Conservation (phyloP, 2,797 vertebrate genomes). For the Dicrostonyx torquatus region DNA sequence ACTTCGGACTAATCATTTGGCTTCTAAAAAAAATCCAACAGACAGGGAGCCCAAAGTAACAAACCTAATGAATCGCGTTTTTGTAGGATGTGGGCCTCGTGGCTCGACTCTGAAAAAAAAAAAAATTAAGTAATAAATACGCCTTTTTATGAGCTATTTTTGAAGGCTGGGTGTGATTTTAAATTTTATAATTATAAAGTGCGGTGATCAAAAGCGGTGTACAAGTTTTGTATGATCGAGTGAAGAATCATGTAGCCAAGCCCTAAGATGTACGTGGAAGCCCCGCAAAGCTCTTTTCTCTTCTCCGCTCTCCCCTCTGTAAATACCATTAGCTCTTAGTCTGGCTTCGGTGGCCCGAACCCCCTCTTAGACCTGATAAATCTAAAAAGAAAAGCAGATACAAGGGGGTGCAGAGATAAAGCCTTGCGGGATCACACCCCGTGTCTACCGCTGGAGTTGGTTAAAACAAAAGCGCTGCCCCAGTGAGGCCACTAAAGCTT, state of each 20-base stretch:
- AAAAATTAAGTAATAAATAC: neutral
- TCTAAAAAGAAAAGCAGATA: neutral
- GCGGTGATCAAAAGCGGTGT: neutral
- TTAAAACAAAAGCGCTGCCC: conserved; percentile 42
- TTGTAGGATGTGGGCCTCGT: conserved; percentile 26
- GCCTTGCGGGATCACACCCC: neutral
- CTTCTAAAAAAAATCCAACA: conserved; percentile 23
- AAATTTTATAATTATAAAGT: conserved; percentile 12
- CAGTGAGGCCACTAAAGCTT: neutral
- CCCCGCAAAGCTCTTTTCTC: neutral
- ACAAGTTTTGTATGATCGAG: neutral
- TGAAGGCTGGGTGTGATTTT: neutral
- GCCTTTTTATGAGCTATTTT: conserved; percentile 10
- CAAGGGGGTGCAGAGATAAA: no score
- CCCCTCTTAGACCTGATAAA: conserved; percentile 1
- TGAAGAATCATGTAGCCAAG: neutral
- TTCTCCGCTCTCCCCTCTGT: neutral
- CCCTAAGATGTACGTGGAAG: neutral
- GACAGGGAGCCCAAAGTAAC: neutral
- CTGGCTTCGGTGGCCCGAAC: neutral
- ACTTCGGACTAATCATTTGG: neutral
- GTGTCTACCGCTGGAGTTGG: neutral
- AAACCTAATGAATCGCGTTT: neutral
- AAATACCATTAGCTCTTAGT: conserved; percentile 24
- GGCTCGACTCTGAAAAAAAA: neutral